Evolutionary conservation across 2,888 invertebrate species (phyloP).

Genomic region (Clitarchus hookeri): DNA sequence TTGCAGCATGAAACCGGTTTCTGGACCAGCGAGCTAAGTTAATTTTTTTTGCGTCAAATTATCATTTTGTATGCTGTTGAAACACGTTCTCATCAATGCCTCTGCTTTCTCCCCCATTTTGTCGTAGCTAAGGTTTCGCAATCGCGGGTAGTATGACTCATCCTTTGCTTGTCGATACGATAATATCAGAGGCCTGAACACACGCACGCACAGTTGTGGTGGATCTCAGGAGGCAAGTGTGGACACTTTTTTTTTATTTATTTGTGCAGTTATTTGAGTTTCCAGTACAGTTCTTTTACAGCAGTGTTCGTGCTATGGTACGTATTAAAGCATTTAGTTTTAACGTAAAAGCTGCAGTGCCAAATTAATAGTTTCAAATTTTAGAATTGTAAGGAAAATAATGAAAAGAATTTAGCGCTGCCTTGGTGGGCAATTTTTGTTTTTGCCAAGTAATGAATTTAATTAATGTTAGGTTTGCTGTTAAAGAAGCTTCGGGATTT

Average conservation of each 20-base stretch:
- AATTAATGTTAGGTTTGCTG: too few species aligned
- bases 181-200: slow-evolving; percentile 37
- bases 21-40: neutral
- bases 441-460: too few species aligned
- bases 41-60: slow-evolving; percentile 14
- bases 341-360: neutral
- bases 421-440: too few species aligned
- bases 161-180: slow-evolving; percentile 40
- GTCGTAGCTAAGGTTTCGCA: slow-evolving; percentile 56
- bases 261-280: slow-evolving; percentile 33
- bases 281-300: slow-evolving; percentile 32
- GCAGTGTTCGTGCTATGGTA: neutral
- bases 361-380: neutral
- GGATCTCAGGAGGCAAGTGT: slow-evolving; percentile 44
- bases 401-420: too few species aligned
- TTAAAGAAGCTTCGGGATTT: too few species aligned
- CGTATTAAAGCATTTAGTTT: neutral
- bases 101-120: slow-evolving; percentile 56
- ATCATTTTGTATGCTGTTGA: neutral
- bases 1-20: slow-evolving; percentile 3
- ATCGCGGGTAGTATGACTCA: slow-evolving; percentile 52
- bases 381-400: neutral
- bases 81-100: slow-evolving; percentile 43
- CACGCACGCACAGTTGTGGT: slow-evolving; percentile 39
- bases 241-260: slow-evolving; percentile 22